These are phyloP conservation scores for Turdus rufiventris DNA, from an alignment of 2,113 vertebrate genomes.

Conservation along the genomic window DNA sequence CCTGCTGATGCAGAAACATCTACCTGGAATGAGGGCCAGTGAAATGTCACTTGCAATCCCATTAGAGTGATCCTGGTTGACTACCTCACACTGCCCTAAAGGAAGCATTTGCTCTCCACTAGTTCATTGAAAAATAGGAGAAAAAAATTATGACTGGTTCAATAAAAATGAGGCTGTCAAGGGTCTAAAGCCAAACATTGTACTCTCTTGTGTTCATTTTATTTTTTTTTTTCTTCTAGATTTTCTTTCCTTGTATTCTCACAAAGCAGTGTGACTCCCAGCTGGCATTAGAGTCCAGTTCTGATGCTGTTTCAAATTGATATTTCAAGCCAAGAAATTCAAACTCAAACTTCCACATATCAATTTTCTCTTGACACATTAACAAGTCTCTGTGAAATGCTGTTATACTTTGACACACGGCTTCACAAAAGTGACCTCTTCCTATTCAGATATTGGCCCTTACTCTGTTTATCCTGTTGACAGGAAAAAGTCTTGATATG, in stretches of 20 bases:
- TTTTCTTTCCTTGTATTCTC: neutral
- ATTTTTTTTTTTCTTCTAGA: neutral
- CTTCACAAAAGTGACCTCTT: neutral
- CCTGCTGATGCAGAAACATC: slow-evolving; percentile 47
- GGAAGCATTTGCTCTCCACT: neutral
- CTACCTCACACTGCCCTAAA: neutral
- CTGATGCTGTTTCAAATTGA: neutral
- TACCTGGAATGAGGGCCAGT: slow-evolving; percentile 28
- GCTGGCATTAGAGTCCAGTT: neutral
- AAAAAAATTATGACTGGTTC: neutral
- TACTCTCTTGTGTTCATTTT: neutral
- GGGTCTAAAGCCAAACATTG: neutral
- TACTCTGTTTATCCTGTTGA: neutral
- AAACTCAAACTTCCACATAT: neutral
- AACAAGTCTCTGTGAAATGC: neutral
- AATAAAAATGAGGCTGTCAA: neutral
- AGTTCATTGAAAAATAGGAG: neutral
- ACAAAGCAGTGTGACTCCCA: neutral
- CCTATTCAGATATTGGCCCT: neutral
- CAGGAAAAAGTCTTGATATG: neutral
- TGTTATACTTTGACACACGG: neutral
- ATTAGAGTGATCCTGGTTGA: slow-evolving; percentile 15
- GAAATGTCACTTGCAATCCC: slow-evolving; percentile 45
- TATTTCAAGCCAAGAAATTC: slow-evolving; percentile 3
- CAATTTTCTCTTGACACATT: slow-evolving; percentile 21